Conservation (phyloP, 2,888 invertebrate species). For the Blastobasis adustella region DNA sequence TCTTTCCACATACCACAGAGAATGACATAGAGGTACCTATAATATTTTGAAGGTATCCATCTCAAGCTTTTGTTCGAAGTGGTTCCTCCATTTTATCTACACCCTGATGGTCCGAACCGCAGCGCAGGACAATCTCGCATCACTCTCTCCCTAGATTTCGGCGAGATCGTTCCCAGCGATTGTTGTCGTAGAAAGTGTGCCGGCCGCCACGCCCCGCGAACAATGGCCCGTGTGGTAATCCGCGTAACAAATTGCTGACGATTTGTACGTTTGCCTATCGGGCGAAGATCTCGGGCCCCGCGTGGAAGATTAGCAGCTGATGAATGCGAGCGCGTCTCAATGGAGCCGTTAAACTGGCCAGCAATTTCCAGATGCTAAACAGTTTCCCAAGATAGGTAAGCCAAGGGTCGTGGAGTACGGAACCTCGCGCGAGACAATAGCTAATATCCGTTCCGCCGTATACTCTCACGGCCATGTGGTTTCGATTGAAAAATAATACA, state of each 20-base stretch:
- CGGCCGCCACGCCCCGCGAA: slow-evolving; percentile 1
- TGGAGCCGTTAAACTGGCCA: neutral
- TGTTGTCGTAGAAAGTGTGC: slow-evolving; percentile 1
- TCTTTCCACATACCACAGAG: too few relatives aligned
- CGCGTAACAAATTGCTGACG: slow-evolving; percentile 4
- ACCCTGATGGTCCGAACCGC: neutral
- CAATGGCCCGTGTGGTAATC: slow-evolving; percentile 3
- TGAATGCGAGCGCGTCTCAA: neutral
- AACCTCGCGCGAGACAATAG: too few relatives aligned
- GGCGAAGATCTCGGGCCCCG: slow-evolving; percentile 5
- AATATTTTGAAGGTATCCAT: neutral
- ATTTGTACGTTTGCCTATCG: slow-evolving; percentile 3
- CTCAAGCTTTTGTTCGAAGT: neutral
- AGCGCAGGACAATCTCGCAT: neutral
- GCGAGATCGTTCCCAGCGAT: slow-evolving; percentile 2
- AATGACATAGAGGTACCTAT: too few relatives aligned
- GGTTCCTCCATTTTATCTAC: neutral
- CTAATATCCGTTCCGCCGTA: too few relatives aligned
- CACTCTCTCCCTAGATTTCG: slow-evolving; percentile 1
- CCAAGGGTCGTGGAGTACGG: too few relatives aligned
- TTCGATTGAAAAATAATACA: too few relatives aligned
- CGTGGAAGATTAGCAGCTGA: neutral
- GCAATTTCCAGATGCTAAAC: neutral
- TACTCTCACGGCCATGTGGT: too few relatives aligned
- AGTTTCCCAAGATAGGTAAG: neutral